Percentiles rank a stretch among this genome's conserved stretches.
These are phyloP conservation scores for Palythoa caribaeorum DNA, from an alignment of 92 coral and sea anemone species.

Conservation along the genomic window DNA sequence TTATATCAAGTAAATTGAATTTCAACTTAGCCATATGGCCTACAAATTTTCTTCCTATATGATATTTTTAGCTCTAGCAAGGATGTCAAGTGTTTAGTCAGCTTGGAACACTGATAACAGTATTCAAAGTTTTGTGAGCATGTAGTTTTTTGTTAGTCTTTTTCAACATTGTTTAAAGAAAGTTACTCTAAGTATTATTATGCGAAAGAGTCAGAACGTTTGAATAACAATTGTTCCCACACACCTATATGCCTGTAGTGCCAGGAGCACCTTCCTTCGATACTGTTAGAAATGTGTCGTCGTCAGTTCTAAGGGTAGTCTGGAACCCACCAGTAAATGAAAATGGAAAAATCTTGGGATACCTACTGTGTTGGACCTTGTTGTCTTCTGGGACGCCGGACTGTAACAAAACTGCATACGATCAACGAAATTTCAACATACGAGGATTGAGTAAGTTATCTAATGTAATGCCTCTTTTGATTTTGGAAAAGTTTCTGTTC, in stretches of 20 bases:
- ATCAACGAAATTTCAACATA: constrained; percentile 32
- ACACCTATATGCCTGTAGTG: constrained; percentile 21
- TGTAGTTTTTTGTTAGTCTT: too few species aligned
- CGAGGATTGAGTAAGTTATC: constrained; percentile 50
- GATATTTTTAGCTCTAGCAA: too few species aligned
- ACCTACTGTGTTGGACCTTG: constrained; percentile 65
- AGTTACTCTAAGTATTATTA: too few species aligned
- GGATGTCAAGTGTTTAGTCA: too few species aligned
- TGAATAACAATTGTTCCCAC: not conserved
- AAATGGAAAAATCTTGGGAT: constrained; percentile 63
- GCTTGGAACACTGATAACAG: too few species aligned
- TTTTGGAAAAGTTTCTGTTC: not conserved
- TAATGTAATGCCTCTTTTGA: not conserved
- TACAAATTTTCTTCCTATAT: too few species aligned
- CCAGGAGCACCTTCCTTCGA: constrained; percentile 62
- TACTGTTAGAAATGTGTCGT: constrained; percentile 28
- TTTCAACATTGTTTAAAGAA: too few species aligned
- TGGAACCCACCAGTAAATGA: constrained; percentile 66
- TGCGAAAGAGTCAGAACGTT: not conserved
- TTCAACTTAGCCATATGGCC: too few species aligned
- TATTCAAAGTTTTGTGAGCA: too few species aligned
- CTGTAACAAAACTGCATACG: constrained; percentile 33
- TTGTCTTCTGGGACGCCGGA: not conserved
- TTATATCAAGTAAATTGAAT: too few species aligned
- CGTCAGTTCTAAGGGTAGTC: constrained; percentile 51